Evolutionary conservation across 2,888 invertebrate species (phyloP).

Genomic region (Leucoma salicis): DNA sequence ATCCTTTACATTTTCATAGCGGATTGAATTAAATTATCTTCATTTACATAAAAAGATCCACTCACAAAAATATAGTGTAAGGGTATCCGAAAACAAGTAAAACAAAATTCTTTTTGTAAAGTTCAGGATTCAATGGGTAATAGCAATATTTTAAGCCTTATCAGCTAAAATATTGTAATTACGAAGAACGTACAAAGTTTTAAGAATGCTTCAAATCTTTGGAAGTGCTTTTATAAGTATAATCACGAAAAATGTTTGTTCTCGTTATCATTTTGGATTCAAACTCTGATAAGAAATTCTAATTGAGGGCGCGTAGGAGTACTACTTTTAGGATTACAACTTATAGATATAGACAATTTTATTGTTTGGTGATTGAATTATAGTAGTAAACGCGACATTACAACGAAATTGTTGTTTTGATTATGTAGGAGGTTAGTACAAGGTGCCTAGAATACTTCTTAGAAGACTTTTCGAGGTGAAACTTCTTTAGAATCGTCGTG

Average conservation of each 20-base stretch:
- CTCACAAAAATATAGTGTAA: neutral
- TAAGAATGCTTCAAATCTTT: neutral
- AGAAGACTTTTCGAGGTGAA: no score
- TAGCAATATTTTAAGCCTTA: neutral
- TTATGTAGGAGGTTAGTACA: no score
- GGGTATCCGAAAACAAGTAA: neutral
- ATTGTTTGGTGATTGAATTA: no score
- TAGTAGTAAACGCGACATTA: no score
- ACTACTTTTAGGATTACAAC: no score
- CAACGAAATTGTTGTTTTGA: no score
- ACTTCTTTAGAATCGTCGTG: no score
- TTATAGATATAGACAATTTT: no score
- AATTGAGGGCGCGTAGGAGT: no score
- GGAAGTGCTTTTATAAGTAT: neutral
- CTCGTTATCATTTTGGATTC: neutral
- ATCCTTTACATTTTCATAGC: neutral
- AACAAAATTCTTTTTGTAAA: neutral
- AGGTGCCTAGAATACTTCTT: no score
- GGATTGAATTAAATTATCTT: neutral
- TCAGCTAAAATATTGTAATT: neutral
- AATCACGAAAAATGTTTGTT: neutral
- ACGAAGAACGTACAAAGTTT: neutral
- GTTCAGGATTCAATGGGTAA: neutral
- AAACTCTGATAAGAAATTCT: no score
- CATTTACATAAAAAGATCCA: neutral